A percentile compares a stretch with the other conserved stretches of the same genome.
These are phyloP conservation scores for Takifugu rubripes DNA, from an alignment of 2,797 vertebrate genomes.

Conservation along the genomic window DNA sequence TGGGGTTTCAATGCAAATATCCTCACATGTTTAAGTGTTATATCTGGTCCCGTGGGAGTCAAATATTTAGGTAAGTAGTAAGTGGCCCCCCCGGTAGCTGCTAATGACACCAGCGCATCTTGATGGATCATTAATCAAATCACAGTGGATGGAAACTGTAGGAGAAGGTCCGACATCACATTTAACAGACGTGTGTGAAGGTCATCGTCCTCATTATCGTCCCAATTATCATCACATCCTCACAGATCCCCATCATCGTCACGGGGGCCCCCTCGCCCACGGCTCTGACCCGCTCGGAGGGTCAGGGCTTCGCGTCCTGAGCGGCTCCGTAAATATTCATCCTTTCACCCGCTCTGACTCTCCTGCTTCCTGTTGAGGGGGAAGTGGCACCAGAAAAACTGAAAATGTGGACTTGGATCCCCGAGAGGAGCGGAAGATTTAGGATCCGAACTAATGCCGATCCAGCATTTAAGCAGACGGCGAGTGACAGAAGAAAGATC, in stretches of 20 bases:
- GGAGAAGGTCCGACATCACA: conserved; percentile 5
- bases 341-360: conserved; percentile 1
- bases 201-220: conserved; percentile 34
- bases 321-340: conserved; percentile 31
- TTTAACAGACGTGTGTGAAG: conserved; percentile 28
- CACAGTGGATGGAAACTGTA: background rate
- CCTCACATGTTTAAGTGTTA: no score
- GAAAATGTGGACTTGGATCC: conserved; percentile 1
- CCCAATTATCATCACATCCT: conserved; percentile 44
- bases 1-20: no score
- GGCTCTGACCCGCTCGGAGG: conserved; percentile 15
- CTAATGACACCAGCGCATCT: no score
- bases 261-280: conserved; percentile 15
- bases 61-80: no score
- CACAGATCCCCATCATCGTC: conserved; percentile 32
- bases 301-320: conserved; percentile 15
- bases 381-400: conserved; percentile 11
- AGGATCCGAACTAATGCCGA: no score
- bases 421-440: no score
- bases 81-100: no score
- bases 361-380: conserved; percentile 4
- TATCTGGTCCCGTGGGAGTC: no score
- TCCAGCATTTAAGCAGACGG: conserved; percentile 32
- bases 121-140: no score
- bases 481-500: conserved; percentile 55